phyloP scores from a whole-genome alignment of 1,140 invertebrate genomes.

The Argopecten irradians region DNA sequence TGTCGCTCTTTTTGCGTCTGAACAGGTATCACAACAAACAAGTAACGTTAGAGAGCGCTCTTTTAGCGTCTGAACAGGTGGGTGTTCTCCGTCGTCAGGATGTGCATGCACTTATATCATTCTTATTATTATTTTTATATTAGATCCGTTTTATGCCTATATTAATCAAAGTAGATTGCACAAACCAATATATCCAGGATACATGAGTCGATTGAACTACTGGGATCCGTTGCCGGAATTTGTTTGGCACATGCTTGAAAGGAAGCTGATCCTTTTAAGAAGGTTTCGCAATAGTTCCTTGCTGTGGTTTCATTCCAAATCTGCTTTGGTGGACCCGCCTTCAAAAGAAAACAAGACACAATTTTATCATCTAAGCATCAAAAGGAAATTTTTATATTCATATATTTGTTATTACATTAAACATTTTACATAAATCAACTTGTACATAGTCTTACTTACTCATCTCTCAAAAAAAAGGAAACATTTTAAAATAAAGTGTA shows the following conservation, averaged over 20 bases:
- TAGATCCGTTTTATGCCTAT: background rate
- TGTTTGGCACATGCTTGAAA: constrained; percentile 25
- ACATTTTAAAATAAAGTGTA: too few species aligned
- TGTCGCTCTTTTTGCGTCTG: too few species aligned
- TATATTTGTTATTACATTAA: too few species aligned
- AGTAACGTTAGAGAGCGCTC: background rate
- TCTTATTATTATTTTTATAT: background rate
- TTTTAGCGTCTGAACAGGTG: too few species aligned
- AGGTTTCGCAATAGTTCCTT: constrained; percentile 21
- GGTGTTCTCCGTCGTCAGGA: too few species aligned
- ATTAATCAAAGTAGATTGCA: background rate
- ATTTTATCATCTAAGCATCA: too few species aligned
- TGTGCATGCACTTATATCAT: background rate
- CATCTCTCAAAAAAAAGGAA: too few species aligned
- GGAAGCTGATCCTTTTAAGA: background rate
- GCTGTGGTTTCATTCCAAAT: background rate
- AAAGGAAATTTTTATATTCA: too few species aligned
- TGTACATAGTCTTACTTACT: too few species aligned
- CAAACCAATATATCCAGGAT: constrained; percentile 35
- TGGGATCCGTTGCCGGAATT: background rate
- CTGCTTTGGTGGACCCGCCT: background rate
- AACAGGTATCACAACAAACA: background rate
- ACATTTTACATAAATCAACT: too few species aligned
- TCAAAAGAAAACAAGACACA: background rate
- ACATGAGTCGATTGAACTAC: background rate